phyloP scores from a whole-genome alignment of 2,113 vertebrate genomes.

The Emberiza fucata region DNA sequence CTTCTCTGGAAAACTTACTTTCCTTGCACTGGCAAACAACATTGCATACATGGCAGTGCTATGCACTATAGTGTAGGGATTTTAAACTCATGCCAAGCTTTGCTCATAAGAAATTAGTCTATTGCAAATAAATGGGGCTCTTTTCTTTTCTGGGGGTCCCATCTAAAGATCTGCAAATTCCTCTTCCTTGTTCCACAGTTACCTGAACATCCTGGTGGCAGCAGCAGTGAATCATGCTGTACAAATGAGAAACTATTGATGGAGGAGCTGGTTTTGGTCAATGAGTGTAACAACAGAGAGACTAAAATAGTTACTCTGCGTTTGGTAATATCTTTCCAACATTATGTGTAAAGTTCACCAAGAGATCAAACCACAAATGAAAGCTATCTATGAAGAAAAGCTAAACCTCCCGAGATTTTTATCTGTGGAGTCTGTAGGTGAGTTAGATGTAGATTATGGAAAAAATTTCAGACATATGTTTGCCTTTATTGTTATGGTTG shows the following conservation, averaged over 20 bases:
- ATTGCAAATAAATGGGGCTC: neutral
- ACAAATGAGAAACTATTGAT: neutral
- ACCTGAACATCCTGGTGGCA: neutral
- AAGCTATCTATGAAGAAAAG: neutral
- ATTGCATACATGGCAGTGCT: neutral
- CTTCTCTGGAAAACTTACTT: neutral
- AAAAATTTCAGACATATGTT: neutral
- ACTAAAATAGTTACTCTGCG: neutral
- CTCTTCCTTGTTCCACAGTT: neutral
- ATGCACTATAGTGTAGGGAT: fast-evolving
- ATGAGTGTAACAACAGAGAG: neutral
- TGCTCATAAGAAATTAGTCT: neutral
- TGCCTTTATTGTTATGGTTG: neutral
- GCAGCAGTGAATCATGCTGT: neutral
- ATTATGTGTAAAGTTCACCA: neutral
- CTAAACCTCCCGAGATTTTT: neutral
- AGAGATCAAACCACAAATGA: neutral
- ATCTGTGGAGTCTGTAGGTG: neutral
- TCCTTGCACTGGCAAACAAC: neutral
- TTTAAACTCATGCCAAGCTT: neutral
- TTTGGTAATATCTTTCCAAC: neutral
- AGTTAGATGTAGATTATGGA: neutral
- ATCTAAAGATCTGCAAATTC: neutral
- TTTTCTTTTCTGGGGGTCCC: neutral
- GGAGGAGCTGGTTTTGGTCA: neutral